Evolutionary conservation across 2,888 invertebrate species (phyloP).

Genomic region (Agonopterix heracliana): DNA sequence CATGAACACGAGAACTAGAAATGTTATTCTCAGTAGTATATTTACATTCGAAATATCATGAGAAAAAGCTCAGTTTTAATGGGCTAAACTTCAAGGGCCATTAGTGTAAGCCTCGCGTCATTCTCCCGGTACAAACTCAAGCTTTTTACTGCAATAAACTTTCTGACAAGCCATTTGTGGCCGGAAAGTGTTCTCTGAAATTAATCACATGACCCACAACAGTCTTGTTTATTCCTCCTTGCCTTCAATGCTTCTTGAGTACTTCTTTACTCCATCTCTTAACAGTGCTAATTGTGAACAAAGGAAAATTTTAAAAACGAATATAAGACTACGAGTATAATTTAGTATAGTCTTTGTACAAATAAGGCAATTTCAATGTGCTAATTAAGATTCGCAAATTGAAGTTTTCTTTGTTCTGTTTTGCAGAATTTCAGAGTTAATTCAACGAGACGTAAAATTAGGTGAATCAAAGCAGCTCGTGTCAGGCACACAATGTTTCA

Average conservation of each 20-base stretch:
- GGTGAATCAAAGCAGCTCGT: conserved; percentile 53
- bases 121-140: conserved; percentile 54
- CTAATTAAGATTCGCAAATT: conserved; percentile 49
- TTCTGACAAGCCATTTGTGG: conserved; percentile 68
- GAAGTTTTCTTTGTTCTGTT: conserved; percentile 56
- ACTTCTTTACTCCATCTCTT: conserved; percentile 44
- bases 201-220: conserved; percentile 60
- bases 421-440: conserved; percentile 42
- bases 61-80: conserved; percentile 50
- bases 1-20: background rate
- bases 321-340: no score
- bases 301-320: no score
- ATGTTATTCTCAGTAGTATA: conserved; percentile 15
- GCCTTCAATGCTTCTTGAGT: conserved; percentile 38
- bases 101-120: conserved; percentile 63
- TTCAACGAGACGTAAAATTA: conserved; percentile 55
- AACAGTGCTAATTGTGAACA: conserved; percentile 2
- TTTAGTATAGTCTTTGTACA: no score
- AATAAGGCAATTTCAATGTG: conserved; percentile 30
- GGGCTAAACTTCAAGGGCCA: conserved; percentile 56
- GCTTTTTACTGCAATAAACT: conserved; percentile 71
- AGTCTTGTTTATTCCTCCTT: conserved; percentile 39
- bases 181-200: conserved; percentile 59
- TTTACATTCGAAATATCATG: conserved; percentile 29
- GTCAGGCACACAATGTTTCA: conserved; percentile 42